Conservation (phyloP, 1,140 invertebrate species). For the Cherax destructor region DNA sequence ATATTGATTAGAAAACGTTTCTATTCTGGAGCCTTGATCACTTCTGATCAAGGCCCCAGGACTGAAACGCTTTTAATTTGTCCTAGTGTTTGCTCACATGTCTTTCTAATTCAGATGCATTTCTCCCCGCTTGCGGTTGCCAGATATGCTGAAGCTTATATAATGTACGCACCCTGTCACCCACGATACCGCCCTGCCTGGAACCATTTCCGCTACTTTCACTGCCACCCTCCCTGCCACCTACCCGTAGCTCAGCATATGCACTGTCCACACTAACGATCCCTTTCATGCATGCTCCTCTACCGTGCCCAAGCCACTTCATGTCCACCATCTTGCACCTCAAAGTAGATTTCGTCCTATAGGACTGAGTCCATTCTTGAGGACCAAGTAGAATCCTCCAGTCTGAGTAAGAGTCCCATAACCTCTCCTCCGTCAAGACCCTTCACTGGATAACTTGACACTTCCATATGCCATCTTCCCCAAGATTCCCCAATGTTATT, state of each 20-base stretch:
- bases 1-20: too few relatives aligned
- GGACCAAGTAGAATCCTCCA: too few relatives aligned
- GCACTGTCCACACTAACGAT: too few relatives aligned
- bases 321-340: constrained; percentile 1
- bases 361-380: too few relatives aligned
- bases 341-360: background rate
- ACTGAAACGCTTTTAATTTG: too few relatives aligned
- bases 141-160: too few relatives aligned
- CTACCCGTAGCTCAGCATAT: background rate
- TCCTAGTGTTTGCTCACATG: too few relatives aligned
- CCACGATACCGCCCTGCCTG: background rate
- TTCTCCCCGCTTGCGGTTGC: background rate
- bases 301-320: too few relatives aligned
- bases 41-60: too few relatives aligned
- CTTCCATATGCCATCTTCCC: background rate
- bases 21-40: too few relatives aligned
- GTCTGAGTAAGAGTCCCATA: background rate
- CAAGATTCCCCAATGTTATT: constrained; percentile 2
- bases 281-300: too few relatives aligned
- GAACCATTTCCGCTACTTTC: background rate
- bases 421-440: background rate
- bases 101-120: too few relatives aligned
- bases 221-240: background rate
- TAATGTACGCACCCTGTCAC: background rate
- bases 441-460: background rate